phyloP scores from a whole-genome alignment of 2,113 vertebrate genomes.

The Cyanoliseus patagonus region DNA sequence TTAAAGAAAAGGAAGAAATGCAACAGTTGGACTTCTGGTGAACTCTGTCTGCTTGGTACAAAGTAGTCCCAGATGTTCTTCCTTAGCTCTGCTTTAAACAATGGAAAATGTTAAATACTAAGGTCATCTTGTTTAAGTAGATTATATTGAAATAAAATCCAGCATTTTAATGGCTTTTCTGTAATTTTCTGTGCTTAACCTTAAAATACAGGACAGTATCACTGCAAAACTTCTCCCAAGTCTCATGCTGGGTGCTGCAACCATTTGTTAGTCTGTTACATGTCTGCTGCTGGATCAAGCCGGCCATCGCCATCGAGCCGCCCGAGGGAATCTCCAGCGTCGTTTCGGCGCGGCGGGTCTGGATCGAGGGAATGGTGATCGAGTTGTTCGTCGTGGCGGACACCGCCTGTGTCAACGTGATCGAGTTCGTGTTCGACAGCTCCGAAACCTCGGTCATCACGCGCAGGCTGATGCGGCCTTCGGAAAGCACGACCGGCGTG shows the following conservation, averaged over 20 bases:
- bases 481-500: no score
- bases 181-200: background rate
- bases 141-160: background rate
- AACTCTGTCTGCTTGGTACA: background rate
- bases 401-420: no score
- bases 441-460: no score
- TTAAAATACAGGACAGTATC: background rate
- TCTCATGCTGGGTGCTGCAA: background rate
- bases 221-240: background rate
- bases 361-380: no score
- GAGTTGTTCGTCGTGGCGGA: no score
- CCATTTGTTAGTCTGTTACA: background rate
- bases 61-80: slow-evolving; percentile 28
- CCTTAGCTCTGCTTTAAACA: slow-evolving; percentile 17
- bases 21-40: background rate
- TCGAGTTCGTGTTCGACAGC: no score
- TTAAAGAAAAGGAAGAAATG: background rate
- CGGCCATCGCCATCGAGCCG: no score
- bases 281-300: background rate
- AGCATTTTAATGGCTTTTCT: background rate
- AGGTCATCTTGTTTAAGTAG: background rate
- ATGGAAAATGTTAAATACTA: background rate
- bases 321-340: no score
- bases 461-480: no score
- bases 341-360: no score